Evolutionary conservation across 2,113 vertebrate species (phyloP), one percentile per base, ranked within the genome.

Genomic region (Potamarius usumacintae): DNA sequence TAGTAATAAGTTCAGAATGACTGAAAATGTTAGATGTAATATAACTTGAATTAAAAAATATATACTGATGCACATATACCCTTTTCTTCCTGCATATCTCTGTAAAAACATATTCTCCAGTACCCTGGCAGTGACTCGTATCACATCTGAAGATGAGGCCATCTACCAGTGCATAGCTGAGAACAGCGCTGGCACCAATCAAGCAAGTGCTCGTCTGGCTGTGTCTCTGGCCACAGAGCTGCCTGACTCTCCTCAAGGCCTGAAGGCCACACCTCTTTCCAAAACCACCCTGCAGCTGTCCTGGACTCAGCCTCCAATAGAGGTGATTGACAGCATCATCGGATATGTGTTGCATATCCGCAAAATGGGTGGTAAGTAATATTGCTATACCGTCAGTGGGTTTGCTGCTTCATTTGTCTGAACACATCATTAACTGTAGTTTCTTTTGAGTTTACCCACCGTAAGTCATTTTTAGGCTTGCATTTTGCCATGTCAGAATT

Each of bases 121-220:
- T 91, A 96, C 95, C 0, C 91, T 96, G 18, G 95, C 93, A 81
- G 92, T 95, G 88, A 95, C 92, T 0, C 89, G 89, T 1, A 92
- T 96, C 89, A 92, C 92, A 0, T 57, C 89, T 0, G 90, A 93
- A 5, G 95, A 96, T 0, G 92, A 96, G 58, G 95, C 95, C 87
- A 96, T 96, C 90, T 95, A 96, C 58, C 95, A 96, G 85, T 95
- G 94, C 27, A 93, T 94, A 0, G 96, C 94, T 0, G 95, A 96
- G 89, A 96, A 95, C 92, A 94, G 93, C 0, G 92, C 92, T 0
- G 96, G 95, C 27, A 95, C 95, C 76, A 95, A 92, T 91, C 95
- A 96, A 93, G 96, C 96, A 88, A 96, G 96, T 1, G 95, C 94
- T 22, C 89, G 89, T 0, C 93, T 96, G 8, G 95, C 95, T 4